Evolutionary conservation across 2,797 vertebrate species (phyloP).

Genomic region (Macropus fuliginosus): DNA sequence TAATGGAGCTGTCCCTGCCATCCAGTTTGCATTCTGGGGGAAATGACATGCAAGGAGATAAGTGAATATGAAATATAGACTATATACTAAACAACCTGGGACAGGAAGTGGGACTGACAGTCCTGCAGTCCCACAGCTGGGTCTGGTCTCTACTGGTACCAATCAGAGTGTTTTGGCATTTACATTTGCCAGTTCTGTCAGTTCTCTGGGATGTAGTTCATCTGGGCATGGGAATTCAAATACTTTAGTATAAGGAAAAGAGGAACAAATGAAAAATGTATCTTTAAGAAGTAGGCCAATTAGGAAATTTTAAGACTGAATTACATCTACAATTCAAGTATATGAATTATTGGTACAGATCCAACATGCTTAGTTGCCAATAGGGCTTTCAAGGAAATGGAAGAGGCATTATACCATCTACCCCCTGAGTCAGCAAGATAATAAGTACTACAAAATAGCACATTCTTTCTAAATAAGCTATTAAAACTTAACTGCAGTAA

Average conservation of each 20-base stretch:
- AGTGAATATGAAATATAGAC: not conserved
- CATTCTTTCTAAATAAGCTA: conserved; percentile 37
- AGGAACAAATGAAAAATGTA: conserved; percentile 53
- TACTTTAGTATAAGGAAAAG: conserved; percentile 59
- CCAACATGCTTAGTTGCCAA: conserved; percentile 67
- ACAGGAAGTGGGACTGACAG: not conserved
- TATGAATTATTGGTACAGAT: conserved; percentile 50
- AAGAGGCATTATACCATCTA: conserved; percentile 45
- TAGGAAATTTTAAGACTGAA: conserved; percentile 62
- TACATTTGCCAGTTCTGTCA: not conserved
- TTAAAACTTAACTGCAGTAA: not conserved
- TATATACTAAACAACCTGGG: not conserved
- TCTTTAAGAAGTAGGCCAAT: conserved; percentile 69
- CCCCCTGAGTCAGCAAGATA: conserved; percentile 41
- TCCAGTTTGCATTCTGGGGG: not conserved
- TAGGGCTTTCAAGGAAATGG: conserved; percentile 75
- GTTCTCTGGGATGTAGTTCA: not conserved
- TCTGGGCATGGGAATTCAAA: conserved; percentile 49
- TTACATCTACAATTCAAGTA: conserved; percentile 61
- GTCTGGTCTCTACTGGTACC: not conserved
- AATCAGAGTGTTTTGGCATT: not conserved
- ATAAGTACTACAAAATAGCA: conserved; percentile 21
- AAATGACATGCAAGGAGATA: not conserved
- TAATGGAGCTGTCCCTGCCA: not conserved
- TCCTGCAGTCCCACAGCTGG: not conserved